Base-by-base conservation (phyloP, 2,888 invertebrate genomes). In the Brachyptera putata region DNA sequence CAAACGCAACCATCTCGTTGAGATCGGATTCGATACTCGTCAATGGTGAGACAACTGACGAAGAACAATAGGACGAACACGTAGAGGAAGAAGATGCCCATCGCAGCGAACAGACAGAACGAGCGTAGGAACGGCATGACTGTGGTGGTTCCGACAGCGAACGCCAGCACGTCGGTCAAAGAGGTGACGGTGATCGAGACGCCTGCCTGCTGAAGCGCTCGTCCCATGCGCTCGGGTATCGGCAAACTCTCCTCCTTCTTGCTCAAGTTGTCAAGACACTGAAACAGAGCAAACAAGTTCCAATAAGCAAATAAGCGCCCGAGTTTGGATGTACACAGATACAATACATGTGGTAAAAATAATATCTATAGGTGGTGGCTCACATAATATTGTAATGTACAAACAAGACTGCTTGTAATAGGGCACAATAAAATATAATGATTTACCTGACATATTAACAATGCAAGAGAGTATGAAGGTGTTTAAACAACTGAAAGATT, bases 111-210 rank as follows among this genome's bases (percentile, higher is more conserved):
- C 16, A 76, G 69, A 65, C 79, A 80, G 67, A 80, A 79, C 1
- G 77, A 77, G 61, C 73, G 71, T 7, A 80, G 69, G 18, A 77
- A 77, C 1, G 79, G 79, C 70, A 80, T 75, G 9, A 74, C 75
- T n/a, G 79, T 78, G 1, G 75, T 73, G 11, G 77, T 73, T 2
- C 79, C 79, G 30, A 79, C 76, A 9, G 73, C 75, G 64, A 80
- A 79, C 4, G 79, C 79, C 4, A 75, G 71, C 39, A 79, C 71
- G 63, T 79, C 79, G 3, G 79, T 79, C 22, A 78, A 67, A 5
- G 79, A 78, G 0, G 79, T 79, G 4, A 79, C 75, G 1, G 79
- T 78, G 57, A 80, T 76, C 14, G 79, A 77, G 59, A 76, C 73
- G 55, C 79, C 79, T 34, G 79, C 76, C 53, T 77, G 74, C 55